Conservation (phyloP, 2,113 vertebrate genomes). For the Seriola quinqueradiata region DNA sequence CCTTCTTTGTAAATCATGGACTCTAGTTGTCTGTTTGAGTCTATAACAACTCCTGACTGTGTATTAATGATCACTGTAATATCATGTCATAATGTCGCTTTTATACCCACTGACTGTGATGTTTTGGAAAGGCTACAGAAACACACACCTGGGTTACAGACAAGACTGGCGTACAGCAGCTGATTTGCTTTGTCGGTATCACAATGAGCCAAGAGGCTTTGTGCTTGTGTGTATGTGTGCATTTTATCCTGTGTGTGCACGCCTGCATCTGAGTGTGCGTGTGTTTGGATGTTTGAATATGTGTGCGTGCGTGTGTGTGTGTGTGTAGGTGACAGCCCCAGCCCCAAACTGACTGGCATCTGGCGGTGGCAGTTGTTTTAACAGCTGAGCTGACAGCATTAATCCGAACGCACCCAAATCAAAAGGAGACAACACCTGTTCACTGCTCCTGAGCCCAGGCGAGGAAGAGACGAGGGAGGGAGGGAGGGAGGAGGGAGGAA, state of each 20-base stretch:
- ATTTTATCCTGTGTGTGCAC: constrained; percentile 12
- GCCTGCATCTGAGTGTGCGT: constrained; percentile 34
- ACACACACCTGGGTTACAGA: constrained; percentile 75
- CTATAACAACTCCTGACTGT: constrained; percentile 1
- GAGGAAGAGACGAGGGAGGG: constrained; percentile 87
- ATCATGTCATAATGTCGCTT: constrained; percentile 29
- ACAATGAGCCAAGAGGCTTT: constrained; percentile 68
- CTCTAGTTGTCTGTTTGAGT: background rate
- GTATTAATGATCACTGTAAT: constrained; percentile 26
- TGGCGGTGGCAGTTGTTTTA: constrained; percentile 99
- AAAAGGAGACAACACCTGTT: constrained; percentile 99
- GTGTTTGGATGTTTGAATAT: constrained; percentile 47
- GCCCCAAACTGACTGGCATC: constrained; percentile 99
- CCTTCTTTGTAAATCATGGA: background rate
- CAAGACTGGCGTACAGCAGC: constrained; percentile 67
- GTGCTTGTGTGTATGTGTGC: constrained; percentile 35
- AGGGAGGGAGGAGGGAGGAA: constrained; percentile 65
- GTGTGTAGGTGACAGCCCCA: constrained; percentile 92
- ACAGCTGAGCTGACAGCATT: constrained; percentile 99
- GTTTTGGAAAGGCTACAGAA: constrained; percentile 60
- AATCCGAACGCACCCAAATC: constrained; percentile 99
- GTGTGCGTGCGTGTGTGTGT: constrained; percentile 51
- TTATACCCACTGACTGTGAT: constrained; percentile 43
- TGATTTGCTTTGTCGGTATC: constrained; percentile 75
- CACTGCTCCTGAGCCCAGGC: constrained; percentile 91